phyloP scores from a whole-genome alignment of 37 sponge, comb jelly and placozoan species.

The Geodia barretti region DNA sequence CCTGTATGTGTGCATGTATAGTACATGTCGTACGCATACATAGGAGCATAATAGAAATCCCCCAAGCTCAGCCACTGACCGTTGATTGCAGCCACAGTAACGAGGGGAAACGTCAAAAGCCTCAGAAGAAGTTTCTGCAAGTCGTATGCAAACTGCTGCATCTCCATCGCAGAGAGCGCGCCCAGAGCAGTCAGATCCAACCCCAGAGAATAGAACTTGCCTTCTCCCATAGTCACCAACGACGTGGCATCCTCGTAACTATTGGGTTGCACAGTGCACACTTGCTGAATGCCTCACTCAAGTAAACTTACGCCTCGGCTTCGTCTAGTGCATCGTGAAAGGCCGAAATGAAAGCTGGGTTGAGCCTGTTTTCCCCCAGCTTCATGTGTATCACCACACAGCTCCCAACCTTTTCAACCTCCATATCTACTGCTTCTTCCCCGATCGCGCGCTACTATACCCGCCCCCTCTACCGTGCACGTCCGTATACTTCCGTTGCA shows the following conservation, averaged over 20 bases:
- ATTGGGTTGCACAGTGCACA: not conserved
- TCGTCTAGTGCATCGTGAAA: slow-evolving; percentile 56
- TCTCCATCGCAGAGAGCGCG: not conserved
- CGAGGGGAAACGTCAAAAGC: slow-evolving; percentile 61
- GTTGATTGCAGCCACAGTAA: slow-evolving; percentile 81
- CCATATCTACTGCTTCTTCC: not conserved
- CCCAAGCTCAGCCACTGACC: slow-evolving; percentile 62
- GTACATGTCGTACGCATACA: not conserved
- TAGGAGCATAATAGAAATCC: not conserved
- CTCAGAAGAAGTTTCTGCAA: slow-evolving; percentile 34
- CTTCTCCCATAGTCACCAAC: slow-evolving; percentile 73
- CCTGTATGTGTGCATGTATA: not conserved
- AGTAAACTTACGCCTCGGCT: slow-evolving; percentile 50
- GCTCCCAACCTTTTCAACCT: slow-evolving; percentile 27
- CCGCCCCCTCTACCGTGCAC: not conserved
- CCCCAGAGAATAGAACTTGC: slow-evolving; percentile 70
- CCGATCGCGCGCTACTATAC: too few relatives aligned
- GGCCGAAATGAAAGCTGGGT: slow-evolving; percentile 22
- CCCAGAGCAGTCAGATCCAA: slow-evolving; percentile 48
- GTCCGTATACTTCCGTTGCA: not conserved
- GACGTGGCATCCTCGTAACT: slow-evolving; percentile 56
- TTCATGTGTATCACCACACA: slow-evolving; percentile 56
- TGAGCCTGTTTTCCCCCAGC: slow-evolving; percentile 61
- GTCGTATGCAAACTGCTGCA: slow-evolving; percentile 1
- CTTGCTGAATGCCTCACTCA: too few relatives aligned